Percentiles rank a stretch among this genome's conserved stretches.
Conservation (phyloP, 2,113 vertebrate species). For the Odocoileus hemionus region DNA sequence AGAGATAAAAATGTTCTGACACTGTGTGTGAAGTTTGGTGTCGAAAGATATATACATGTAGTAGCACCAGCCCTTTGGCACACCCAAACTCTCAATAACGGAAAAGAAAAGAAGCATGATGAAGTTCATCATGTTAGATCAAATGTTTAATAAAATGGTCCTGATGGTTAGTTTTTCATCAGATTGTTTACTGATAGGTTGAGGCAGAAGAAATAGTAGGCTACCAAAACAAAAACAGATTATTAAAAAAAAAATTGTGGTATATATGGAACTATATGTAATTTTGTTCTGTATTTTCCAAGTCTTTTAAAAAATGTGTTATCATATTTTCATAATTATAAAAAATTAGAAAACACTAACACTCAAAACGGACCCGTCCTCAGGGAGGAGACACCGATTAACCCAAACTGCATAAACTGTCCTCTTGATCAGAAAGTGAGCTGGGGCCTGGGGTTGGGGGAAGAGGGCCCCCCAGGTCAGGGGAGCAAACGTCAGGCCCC, state of each 20-base stretch:
- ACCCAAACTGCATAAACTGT: fast-evolving
- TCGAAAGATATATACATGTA: fast-evolving
- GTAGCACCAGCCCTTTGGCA: neutral
- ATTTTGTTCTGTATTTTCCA: neutral
- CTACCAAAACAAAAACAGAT: neutral
- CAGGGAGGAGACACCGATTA: fast-evolving
- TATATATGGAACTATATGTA: neutral
- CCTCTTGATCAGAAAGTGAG: fast-evolving
- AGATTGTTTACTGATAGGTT: neutral
- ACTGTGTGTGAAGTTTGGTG: neutral
- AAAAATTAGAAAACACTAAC: neutral
- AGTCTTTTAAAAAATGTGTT: neutral
- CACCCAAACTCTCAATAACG: neutral
- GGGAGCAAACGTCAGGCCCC: neutral
- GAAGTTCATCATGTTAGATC: neutral
- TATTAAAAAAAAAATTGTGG: neutral
- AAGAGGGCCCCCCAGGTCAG: neutral
- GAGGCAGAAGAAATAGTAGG: neutral
- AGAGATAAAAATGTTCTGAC: neutral
- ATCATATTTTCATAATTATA: neutral
- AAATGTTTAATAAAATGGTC: neutral
- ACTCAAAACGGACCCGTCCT: neutral
- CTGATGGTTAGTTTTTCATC: neutral
- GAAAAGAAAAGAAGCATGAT: neutral
- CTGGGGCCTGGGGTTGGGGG: fast-evolving